These are phyloP conservation scores for Riparia riparia DNA, from an alignment of 2,113 vertebrate species.

Conservation along the genomic window DNA sequence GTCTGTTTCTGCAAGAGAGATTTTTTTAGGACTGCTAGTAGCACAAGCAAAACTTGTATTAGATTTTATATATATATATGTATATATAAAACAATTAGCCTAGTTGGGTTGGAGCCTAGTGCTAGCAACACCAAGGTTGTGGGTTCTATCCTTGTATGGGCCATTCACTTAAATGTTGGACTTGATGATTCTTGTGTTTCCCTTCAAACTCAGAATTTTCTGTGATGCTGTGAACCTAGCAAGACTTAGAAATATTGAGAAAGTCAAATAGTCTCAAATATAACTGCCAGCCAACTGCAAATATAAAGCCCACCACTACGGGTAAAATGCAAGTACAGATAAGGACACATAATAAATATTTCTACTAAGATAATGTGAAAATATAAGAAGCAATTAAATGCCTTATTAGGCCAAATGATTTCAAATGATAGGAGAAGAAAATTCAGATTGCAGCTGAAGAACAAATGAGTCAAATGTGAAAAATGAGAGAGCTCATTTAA, in stretches of 20 bases:
- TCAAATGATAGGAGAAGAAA: not conserved
- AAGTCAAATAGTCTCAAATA: not conserved
- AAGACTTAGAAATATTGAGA: not conserved
- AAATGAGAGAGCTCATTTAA: not conserved
- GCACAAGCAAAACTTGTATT: not conserved
- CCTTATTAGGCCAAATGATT: not conserved
- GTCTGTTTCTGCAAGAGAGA: not conserved
- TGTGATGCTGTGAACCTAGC: not conserved
- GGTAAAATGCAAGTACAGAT: not conserved
- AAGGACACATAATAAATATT: not conserved
- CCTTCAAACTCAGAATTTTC: not conserved
- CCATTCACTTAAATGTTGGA: not conserved
- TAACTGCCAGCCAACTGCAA: not conserved
- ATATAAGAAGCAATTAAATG: not conserved
- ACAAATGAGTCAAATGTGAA: not conserved
- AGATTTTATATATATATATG: not conserved
- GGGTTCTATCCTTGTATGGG: accelerated
- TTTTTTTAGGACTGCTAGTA: not conserved
- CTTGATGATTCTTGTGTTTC: not conserved
- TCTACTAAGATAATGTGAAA: not conserved
- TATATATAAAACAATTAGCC: not conserved
- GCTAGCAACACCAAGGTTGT: not conserved
- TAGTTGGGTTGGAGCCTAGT: not conserved
- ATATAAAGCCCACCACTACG: not conserved
- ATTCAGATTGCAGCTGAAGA: not conserved